Base-by-base conservation (phyloP, 2,888 invertebrate genomes). In the Alviniconcha strummeri region DNA sequence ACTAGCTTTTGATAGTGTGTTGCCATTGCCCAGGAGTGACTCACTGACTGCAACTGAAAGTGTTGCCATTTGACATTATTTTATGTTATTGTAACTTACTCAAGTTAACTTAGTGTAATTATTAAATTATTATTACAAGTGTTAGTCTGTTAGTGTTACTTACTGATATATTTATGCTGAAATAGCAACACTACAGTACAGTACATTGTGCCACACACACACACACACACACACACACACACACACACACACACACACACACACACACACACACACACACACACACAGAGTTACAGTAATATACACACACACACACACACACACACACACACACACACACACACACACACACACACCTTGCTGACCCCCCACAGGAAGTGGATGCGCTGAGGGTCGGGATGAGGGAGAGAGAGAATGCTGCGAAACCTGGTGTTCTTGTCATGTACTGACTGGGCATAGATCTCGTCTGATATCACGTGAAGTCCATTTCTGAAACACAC, bases 291-390 rank as follows among this genome's bases (percentile, higher is more conserved):
- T 52, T 52, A 36, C 72, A 72, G 11, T 5, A 7, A 72, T 36
- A 36, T 36, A 36, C 72, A 8, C 72, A 36, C 72, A 6, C 72
- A 72, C 72, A 17, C 72, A 72, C 72, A 36, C 72, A 72, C 72
- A 36, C 72, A 72, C 72, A 72, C 72, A 72, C 72, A 72, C 36
- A 72, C 54, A 52, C 36, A 52, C 72, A 52, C 71, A 71, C 71
- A 71, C 71, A 71, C 71, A 71, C 13, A 71, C 71, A 71, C 71
- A 71, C 71, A 71, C 71, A 91, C 91, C 88, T 92, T 92, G 85
- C 90, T 90, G 71, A 91, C 88, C 64, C 92, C 90, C 92, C 92
- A 92, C n/a, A 91, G 69, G 80, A 91, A 87, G 80, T 90, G 90
- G 8, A 88, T 87, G 76, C 88, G 85, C 54, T 88, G 81, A 4